phyloP scores from a whole-genome alignment of 2,797 vertebrate genomes.

The Adelosebastes latens region DNA sequence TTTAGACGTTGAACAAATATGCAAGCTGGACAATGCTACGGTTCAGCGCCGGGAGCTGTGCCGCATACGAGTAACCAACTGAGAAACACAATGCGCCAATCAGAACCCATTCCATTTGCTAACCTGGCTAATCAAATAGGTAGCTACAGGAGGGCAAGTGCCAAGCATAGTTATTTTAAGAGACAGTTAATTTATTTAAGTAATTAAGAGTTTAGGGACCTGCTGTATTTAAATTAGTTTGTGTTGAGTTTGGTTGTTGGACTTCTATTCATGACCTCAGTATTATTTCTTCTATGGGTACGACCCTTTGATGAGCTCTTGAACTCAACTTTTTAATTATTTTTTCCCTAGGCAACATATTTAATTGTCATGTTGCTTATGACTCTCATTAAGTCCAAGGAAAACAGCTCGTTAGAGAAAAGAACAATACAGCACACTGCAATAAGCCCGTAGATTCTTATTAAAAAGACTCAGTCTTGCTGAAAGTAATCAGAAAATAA shows the following conservation, averaged over 20 bases:
- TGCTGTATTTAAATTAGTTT: background rate
- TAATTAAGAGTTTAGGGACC: background rate
- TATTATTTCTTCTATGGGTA: background rate
- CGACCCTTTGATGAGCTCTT: background rate
- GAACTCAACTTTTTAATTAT: background rate
- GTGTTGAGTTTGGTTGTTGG: background rate
- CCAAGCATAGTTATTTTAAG: background rate
- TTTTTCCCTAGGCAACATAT: background rate
- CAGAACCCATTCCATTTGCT: background rate
- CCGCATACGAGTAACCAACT: background rate
- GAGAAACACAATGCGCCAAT: background rate
- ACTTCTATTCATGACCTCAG: background rate
- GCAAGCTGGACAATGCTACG: background rate
- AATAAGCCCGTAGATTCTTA: background rate
- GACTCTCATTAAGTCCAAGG: background rate
- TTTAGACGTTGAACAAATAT: background rate
- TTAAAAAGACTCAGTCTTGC: background rate
- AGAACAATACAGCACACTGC: background rate
- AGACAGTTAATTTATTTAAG: background rate
- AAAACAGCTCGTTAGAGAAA: background rate
- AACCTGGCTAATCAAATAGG: background rate
- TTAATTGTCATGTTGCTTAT: background rate
- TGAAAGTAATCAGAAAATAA: background rate
- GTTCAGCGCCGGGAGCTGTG: background rate
- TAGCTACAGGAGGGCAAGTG: background rate